Evolutionary conservation across 2,888 invertebrate species (phyloP).

Genomic region (Plemyria rubiginata): DNA sequence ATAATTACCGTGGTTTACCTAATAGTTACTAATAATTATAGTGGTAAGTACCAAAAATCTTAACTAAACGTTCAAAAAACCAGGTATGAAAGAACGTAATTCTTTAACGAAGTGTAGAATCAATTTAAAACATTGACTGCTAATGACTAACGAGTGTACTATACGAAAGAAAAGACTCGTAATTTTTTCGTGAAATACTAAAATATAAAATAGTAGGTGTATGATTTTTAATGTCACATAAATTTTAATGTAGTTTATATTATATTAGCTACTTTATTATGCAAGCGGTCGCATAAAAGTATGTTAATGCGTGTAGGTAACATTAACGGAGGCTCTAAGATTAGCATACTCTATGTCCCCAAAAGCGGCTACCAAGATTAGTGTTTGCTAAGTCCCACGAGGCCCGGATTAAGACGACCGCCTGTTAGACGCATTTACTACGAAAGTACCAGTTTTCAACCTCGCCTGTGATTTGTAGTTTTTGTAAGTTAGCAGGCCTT

Average conservation of each 20-base stretch:
- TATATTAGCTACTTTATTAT: constrained; percentile 1
- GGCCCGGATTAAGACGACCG: constrained; percentile 62
- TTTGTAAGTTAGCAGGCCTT: too few species aligned
- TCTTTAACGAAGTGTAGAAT: too few species aligned
- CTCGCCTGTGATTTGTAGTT: constrained; percentile 34
- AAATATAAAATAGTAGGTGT: too few species aligned
- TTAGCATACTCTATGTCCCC: constrained; percentile 48
- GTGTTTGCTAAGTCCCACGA: constrained; percentile 66
- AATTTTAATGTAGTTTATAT: neutral
- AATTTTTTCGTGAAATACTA: too few species aligned
- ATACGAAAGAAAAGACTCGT: too few species aligned
- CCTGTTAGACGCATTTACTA: constrained; percentile 61
- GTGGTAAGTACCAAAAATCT: too few species aligned
- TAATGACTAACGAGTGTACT: too few species aligned
- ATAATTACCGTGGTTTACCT: too few species aligned
- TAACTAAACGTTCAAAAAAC: too few species aligned
- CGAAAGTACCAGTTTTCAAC: constrained; percentile 57
- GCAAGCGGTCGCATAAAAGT: constrained; percentile 13
- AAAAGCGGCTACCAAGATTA: constrained; percentile 66
- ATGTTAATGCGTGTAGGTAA: constrained; percentile 16
- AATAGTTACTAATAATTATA: too few species aligned
- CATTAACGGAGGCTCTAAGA: constrained; percentile 26
- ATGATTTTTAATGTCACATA: neutral
- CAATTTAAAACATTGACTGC: too few species aligned
- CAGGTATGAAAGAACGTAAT: too few species aligned